Base-by-base conservation (phyloP, 2,888 invertebrate species). In the Pachydiplax longipennis region DNA sequence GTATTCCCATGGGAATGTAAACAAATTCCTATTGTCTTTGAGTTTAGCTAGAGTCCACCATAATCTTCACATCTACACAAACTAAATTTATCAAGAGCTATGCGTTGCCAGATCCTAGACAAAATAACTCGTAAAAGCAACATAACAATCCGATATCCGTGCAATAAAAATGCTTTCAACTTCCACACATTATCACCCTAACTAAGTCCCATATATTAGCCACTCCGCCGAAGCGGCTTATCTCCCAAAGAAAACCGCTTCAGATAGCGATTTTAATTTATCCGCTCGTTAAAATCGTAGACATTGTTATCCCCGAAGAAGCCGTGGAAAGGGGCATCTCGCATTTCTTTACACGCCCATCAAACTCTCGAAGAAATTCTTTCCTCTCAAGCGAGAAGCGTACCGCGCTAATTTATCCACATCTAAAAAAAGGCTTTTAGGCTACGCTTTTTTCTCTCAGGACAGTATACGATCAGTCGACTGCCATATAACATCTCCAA, bases 381-480 rank as follows among this genome's bases (percentile, higher is more conserved):
- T 73, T 73, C 73, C 25, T 25, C 73, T 12, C 73, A 25, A 25
- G 73, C 73, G 73, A 31, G 73, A 65, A 31, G 31, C 3, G 31
- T 31, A 31, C 12, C 87, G n/a, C 22, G 58, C 87, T 22, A 87
- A 61, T 87, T 87, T 87, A 87, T 87, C 58, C 65, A 37, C 12
- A 65, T 87, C 65, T 65, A 35, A 61, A 31, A 31, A 53, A 87
- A 37, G 37, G 58, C 87, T 40, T 65, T 65, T 35, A 65, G n/a
- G 3, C n/a, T 15, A 15, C 35, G n/a, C 22, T 87, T 81, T 81
- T 61, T 61, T 13, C 58, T 61, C 37, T 15, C 87, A 12, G 37
- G 37, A 61, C 37, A 65, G 58, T 87, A 87, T 61, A 87, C 65
- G 87, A 87, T 87, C 87, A 40, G 15, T 31, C 83, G 22, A 22